A percentile compares a stretch with the other conserved stretches of the same genome.
phyloP scores from a whole-genome alignment of 2,888 invertebrate genomes.

The Apamea crenata region DNA sequence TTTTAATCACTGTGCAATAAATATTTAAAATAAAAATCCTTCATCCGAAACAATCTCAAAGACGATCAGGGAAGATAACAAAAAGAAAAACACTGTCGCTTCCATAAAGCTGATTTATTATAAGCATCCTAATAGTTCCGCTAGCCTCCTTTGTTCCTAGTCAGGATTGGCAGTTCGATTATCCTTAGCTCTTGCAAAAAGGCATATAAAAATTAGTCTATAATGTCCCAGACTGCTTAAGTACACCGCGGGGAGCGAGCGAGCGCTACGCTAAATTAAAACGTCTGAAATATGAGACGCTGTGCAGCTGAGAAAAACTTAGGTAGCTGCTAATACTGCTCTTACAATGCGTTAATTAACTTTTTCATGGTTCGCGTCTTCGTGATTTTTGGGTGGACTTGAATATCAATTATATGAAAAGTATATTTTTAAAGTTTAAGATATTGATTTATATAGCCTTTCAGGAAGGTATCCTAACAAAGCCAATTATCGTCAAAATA shows the following conservation, averaged over 20 bases:
- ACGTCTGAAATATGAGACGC: slow-evolving; percentile 81
- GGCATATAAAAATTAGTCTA: slow-evolving; percentile 87
- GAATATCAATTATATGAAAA: background rate
- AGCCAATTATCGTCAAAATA: background rate
- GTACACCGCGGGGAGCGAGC: slow-evolving; percentile 83
- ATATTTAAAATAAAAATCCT: slow-evolving; percentile 18
- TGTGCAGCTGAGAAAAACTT: slow-evolving; percentile 79
- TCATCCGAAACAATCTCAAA: slow-evolving; percentile 22
- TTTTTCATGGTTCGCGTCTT: slow-evolving; percentile 35
- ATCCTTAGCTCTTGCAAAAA: slow-evolving; percentile 85
- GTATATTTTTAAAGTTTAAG: background rate
- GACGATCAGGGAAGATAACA: slow-evolving; percentile 30
- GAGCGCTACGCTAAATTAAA: slow-evolving; percentile 80
- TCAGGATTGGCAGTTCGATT: slow-evolving; percentile 89
- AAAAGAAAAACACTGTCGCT: slow-evolving; percentile 55
- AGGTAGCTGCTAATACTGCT: slow-evolving; percentile 60
- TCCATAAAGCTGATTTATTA: slow-evolving; percentile 75
- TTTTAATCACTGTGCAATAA: slow-evolving; percentile 37
- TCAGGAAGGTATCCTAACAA: background rate
- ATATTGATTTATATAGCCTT: background rate
- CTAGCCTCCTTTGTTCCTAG: slow-evolving; percentile 80
- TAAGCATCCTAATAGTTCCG: slow-evolving; percentile 77
- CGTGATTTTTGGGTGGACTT: background rate
- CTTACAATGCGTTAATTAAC: slow-evolving; percentile 53
- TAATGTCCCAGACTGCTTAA: slow-evolving; percentile 87